Base-by-base conservation (phyloP, 2,888 invertebrate genomes). In the Heliconius cydno region DNA sequence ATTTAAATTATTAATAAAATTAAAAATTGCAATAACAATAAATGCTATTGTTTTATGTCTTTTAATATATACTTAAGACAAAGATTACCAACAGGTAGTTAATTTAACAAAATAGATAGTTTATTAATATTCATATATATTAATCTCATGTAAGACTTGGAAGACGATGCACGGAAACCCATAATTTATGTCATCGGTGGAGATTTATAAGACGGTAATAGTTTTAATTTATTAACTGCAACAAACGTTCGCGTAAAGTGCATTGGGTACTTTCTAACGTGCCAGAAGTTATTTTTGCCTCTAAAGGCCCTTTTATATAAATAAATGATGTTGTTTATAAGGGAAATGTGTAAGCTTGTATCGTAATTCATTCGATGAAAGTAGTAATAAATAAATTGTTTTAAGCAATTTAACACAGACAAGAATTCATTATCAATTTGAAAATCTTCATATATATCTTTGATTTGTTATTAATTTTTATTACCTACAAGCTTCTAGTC, bases 191-290 rank as follows among this genome's bases (percentile, higher is more conserved):
- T 82, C 81, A 77, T 81, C 77, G 79, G 71, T 73, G 65, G 78
- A 80, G 80, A 80, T 80, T 79, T 81, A 82, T 80, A 73, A 70
- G 77, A 80, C 76, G 60, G 77, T 79, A 79, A 81, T 79, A 80
- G 78, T 81, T 78, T 82, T 82, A 81, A 81, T 81, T 82, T 81
- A 83, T 82, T 82, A 79, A 77, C 82, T 74, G 79, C 82, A 80
- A 76, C 83, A 79, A 79, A 81, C 79, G 79, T 80, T 79, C 76
- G 78, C 77, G 73, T 81, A 78, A 82, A 82, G 80, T 80, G 83
- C 80, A 78, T 67, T 65, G 75, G 77, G 71, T 82, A 84, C 85
- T 85, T 86, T 86, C 86, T 84, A 85, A 84, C 84, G 84, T 84
- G 83, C 78, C 81, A 78, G 57, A 78, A 80, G 80, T 60, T 78